These are phyloP conservation scores for Etheostoma cragini DNA, from an alignment of 2,113 vertebrate species.

Conservation along the genomic window DNA sequence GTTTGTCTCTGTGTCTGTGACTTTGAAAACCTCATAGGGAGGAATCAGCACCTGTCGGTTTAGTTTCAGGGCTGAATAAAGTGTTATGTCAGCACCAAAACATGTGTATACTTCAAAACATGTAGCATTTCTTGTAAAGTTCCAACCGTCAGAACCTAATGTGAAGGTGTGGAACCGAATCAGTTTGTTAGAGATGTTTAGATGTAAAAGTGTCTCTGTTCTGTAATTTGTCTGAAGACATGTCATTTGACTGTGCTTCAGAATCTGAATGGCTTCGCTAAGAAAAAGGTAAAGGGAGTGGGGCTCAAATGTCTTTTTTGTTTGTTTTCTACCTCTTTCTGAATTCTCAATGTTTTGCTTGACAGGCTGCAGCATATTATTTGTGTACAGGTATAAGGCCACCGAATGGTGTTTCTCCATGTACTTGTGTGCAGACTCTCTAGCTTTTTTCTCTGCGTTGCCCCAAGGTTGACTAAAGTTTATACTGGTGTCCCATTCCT, in stretches of 20 bases:
- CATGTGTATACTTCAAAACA: conserved; percentile 53
- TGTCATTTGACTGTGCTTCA: conserved; percentile 52
- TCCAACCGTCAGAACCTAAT: conserved; percentile 21
- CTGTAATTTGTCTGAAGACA: conserved; percentile 39
- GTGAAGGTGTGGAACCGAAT: conserved; percentile 51
- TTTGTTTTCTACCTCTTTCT: not conserved
- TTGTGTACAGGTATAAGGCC: conserved; percentile 50
- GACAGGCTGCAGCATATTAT: not conserved
- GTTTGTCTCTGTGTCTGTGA: conserved; percentile 21
- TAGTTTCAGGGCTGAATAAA: conserved; percentile 43
- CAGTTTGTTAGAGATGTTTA: conserved; percentile 21
- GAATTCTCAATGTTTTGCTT: not conserved
- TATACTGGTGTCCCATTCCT: conserved; percentile 5
- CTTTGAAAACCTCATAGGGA: conserved; percentile 60
- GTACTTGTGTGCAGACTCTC: conserved; percentile 25
- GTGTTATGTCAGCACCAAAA: conserved; percentile 53
- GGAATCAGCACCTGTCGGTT: conserved; percentile 57
- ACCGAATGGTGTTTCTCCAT: conserved; percentile 40
- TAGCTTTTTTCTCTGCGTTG: conserved; percentile 15
- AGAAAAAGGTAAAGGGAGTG: conserved; percentile 25
- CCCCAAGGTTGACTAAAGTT: conserved; percentile 41
- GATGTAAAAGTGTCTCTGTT: conserved; percentile 24
- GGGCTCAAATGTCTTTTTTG: not conserved
- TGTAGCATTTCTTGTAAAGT: not conserved
- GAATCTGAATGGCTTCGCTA: conserved; percentile 52